A percentile compares a stretch with the other conserved stretches of the same genome.
phyloP scores from a whole-genome alignment of 2,113 vertebrate species.

The Rhipidura dahli region DNA sequence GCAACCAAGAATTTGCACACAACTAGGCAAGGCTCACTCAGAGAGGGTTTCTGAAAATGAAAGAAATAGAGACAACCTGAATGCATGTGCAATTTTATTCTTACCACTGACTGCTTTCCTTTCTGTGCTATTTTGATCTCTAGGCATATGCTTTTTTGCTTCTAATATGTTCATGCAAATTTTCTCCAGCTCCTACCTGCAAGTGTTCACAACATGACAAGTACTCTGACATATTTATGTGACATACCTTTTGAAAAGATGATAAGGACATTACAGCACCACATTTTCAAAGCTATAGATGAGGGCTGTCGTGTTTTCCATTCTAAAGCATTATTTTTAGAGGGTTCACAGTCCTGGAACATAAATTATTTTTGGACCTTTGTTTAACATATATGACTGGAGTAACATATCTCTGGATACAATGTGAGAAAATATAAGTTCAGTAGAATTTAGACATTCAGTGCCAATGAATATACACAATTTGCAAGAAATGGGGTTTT shows the following conservation, averaged over 20 bases:
- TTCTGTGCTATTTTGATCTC: neutral
- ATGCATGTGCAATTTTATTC: neutral
- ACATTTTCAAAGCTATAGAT: neutral
- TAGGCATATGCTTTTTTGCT: neutral
- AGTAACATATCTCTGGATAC: neutral
- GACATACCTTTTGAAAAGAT: constrained; percentile 40
- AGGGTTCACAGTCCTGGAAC: neutral
- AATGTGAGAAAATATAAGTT: neutral
- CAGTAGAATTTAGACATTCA: neutral
- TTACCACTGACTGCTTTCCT: neutral
- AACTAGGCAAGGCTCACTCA: neutral
- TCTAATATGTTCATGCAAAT: constrained; percentile 53
- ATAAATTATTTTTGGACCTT: constrained; percentile 5
- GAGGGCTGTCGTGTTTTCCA: neutral
- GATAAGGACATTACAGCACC: neutral
- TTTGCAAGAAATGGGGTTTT: neutral
- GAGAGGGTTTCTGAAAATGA: neutral
- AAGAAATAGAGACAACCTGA: neutral
- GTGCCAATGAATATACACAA: neutral
- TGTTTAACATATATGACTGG: neutral
- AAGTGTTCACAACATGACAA: constrained; percentile 54
- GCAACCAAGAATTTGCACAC: neutral
- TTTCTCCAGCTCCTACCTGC: constrained; percentile 36
- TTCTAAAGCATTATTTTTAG: constrained; percentile 2
- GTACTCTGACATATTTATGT: constrained; percentile 43